Evolutionary conservation across 2,797 vertebrate genomes (phyloP).

Genomic region (Phalanger gymnotis): DNA sequence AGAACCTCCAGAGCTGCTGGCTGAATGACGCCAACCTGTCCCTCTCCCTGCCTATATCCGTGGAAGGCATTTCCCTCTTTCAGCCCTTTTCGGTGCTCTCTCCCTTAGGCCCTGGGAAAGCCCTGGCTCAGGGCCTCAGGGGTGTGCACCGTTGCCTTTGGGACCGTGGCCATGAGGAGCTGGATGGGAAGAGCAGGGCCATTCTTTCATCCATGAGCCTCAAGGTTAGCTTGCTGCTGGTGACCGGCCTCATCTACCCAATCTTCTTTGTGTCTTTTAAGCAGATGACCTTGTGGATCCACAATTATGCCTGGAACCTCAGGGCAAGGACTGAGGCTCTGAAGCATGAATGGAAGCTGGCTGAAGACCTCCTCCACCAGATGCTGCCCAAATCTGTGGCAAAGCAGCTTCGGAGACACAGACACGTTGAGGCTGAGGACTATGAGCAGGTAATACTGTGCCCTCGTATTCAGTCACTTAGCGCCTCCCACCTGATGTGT

Average conservation of each 20-base stretch:
- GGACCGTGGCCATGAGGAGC: slow-evolving; percentile 77
- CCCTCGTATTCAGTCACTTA: not conserved
- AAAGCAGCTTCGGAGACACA: slow-evolving; percentile 89
- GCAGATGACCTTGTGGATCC: slow-evolving; percentile 92
- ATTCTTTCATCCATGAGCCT: slow-evolving; percentile 86
- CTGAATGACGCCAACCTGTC: slow-evolving; percentile 81
- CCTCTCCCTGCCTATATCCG: slow-evolving; percentile 64
- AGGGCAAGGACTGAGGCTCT: slow-evolving; percentile 89
- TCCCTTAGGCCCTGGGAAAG: not conserved
- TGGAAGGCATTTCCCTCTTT: slow-evolving; percentile 39
- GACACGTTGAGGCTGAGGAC: slow-evolving; percentile 92
- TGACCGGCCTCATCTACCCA: slow-evolving; percentile 91
- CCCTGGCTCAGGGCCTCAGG: slow-evolving; percentile 69
- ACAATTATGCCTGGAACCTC: slow-evolving; percentile 87
- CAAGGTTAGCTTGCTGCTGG: slow-evolving; percentile 86
- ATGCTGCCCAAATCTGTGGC: slow-evolving; percentile 94
- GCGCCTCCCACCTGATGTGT: not conserved
- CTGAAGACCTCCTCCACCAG: slow-evolving; percentile 93
- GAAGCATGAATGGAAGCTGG: slow-evolving; percentile 87
- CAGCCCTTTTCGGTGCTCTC: not conserved
- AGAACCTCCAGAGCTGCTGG: slow-evolving; percentile 86
- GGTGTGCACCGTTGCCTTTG: slow-evolving; percentile 85
- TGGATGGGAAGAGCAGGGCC: slow-evolving; percentile 84
- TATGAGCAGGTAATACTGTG: slow-evolving; percentile 89
- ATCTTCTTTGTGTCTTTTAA: slow-evolving; percentile 90